Base-by-base conservation (phyloP, 2,888 invertebrate species). In the Axea sp. region DNA sequence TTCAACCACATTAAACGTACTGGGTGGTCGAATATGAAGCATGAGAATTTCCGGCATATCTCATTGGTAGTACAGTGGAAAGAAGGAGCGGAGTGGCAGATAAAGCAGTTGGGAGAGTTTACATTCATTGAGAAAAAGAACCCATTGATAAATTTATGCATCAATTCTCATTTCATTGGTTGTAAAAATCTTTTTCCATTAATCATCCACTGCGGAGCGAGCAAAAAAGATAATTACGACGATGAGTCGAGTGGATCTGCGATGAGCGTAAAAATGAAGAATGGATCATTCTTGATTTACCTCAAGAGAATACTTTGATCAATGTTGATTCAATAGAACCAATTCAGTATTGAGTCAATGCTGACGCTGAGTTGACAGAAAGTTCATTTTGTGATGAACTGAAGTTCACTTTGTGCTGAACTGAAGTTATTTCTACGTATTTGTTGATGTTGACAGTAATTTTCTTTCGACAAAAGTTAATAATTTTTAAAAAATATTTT, bases 41-140 rank as follows among this genome's bases (percentile, higher is more conserved):
- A 73, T 73, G 73, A 73, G 73, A 73, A 73, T 67, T 73, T 73
- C 73, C 73, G 73, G 73, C 59, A 73, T 47, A 47, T 73, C 60
- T 73, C 59, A 60, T 60, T 67, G 73, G 51, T 24, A n/a, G n/a
- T n/a, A 19, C 33, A 33, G 71, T 28, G 22, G 51, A 65, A 60
- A 47, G 65, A 30, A 65, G 59, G 64, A 59, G 60, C 37, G 24
- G 43, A 19, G 64, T 59, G 51, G 64, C 64, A 67, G 55, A 53
- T 53, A 8, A 39, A 55, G 37, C 15, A 49, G 62, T 57, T 45
- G 11, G 22, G 19, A 33, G 45, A 49, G 45, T 60, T 73, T 39
- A 7, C 30, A 53, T 60, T 65, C 65, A 65, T 72, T 65, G 53
- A 65, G 31, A 65, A 65, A 53, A 65, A 65, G 51, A 41, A 7